These are phyloP conservation scores for Amphiura filiformis DNA, from an alignment of 35 echinoderm and acorn worm species.

Conservation along the genomic window DNA sequence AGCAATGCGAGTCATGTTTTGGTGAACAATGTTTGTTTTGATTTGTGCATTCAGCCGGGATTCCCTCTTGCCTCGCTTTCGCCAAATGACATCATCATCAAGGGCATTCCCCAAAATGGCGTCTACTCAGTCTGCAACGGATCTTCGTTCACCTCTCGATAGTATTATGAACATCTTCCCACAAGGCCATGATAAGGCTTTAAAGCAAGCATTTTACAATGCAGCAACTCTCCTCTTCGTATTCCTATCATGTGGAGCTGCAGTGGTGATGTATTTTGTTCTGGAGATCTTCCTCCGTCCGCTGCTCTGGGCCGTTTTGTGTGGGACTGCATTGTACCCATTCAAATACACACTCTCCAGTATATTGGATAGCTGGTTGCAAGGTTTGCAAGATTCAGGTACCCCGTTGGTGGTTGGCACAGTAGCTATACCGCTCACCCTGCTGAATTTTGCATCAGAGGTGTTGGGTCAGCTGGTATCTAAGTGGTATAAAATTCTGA, in stretches of 20 bases:
- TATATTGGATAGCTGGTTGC: conserved; percentile 63
- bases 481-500: conserved; percentile 42
- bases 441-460: conserved; percentile 71
- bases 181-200: conserved; percentile 68
- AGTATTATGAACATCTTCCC: conserved; percentile 67
- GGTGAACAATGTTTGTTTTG: too few relatives aligned
- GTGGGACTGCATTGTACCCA: conserved; percentile 69
- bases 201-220: conserved; percentile 76
- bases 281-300: conserved; percentile 69
- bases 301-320: conserved; percentile 65
- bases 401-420: conserved; percentile 68
- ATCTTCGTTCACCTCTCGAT: conserved; percentile 69
- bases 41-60: too few relatives aligned
- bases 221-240: conserved; percentile 50
- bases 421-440: conserved; percentile 56
- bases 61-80: conserved; percentile 10
- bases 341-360: conserved; percentile 77
- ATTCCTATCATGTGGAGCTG: conserved; percentile 47
- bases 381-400: conserved; percentile 69
- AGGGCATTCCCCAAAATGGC: conserved; percentile 68
- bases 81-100: background rate
- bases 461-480: conserved; percentile 44
- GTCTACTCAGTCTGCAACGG: conserved; percentile 26
- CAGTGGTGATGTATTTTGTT: conserved; percentile 68
- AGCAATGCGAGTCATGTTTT: too few relatives aligned